Base-by-base conservation (phyloP, 2,888 invertebrate genomes). In the Mythimna pallens region DNA sequence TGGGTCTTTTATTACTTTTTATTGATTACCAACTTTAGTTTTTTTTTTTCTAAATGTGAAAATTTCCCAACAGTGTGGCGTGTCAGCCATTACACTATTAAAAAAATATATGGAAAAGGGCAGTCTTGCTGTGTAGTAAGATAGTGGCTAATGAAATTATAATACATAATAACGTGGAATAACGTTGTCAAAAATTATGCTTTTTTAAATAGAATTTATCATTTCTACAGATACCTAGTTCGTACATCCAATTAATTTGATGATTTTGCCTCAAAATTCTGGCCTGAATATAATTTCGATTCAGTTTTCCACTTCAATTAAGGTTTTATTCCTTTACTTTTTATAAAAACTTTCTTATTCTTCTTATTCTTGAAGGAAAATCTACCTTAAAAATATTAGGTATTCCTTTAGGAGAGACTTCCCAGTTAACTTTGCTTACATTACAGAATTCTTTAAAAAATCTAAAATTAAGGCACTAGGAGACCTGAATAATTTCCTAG, bases 401-500 rank as follows among this genome's bases (percentile, higher is more conserved):
- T 9, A 52, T 52, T n/a, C n/a, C 50, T 20, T 52, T 22, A 54
- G n/a, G 54, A 22, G 12, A 34, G 20, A 40, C 30, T 12, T 30
- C 6, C 25, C 14, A 20, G 43, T 22, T 61, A 17, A 61, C 54
- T 61, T 72, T 61, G 7, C 20, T 47, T 20, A 59, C 20, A 58
- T 50, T 22, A n/a, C 17, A 14, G 5, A 47, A 30, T 14, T n/a
- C 14, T 12, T 14, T 50, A 61, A 50, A 64, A 40, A 59, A 17
- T 59, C 34, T 54, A 59, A 61, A 76, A 76, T 22, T 40, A 55
- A 64, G 47, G n/a, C 34, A 25, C 40, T 50, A 36, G 36, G 36
- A 52, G 20, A 20, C 55, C 55, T 30, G 43, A 36, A 70, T 25
- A 65, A 59, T 76, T 70, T 73, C 52, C 67, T 68, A 81, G 62